Evolutionary conservation across 2,888 invertebrate species (phyloP), one percentile per base, ranked within the genome.

Genomic region (Cordilura impudica): DNA sequence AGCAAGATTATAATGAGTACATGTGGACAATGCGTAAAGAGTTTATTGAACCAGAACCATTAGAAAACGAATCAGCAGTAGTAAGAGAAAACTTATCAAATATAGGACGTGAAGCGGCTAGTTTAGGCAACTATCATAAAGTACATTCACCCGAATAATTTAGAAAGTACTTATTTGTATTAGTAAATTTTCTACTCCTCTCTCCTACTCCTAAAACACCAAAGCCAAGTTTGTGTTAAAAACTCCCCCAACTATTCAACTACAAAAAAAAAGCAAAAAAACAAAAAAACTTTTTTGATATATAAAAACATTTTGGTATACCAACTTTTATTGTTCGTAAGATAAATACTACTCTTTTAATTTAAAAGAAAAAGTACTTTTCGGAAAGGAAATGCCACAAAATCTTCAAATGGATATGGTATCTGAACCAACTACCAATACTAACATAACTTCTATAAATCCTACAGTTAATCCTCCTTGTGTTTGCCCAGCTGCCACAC

Each of bases 1-100:
- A 95, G 89, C 95, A 95, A 90, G 95, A 96, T 88, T 95, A 95
- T 88, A 95, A 95, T 91, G 96, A 96, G 88, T 96, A 96, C 86
- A 96, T 96, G 95, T 96, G 96, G 96, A 97, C 96, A 90, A 95
- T 96, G 95, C 93, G 96, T 91, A 95, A 95, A 89, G 96, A 96
- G 85, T 96, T 96, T 89, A 91, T 86, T 61, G 88, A 88, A 75
- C 96, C 95, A 69, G 96, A 96, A 89, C 96, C 96, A 87, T 83
- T 88, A 75, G 86, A 89, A 82, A 82, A 86, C 19, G 88, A 89
- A 78, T 87, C 92, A 69, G 91, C 92, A 63, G 91, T 93, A 77
- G 93, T 93, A 79, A 91, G 92, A 85, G 93, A 93, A 83, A 93
- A 93, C 85, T 91, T 93, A 53, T 92, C 91, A 23, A 93, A 93